Base-by-base conservation (phyloP, 2,113 vertebrate genomes). In the Brachypodius melanocephalos region DNA sequence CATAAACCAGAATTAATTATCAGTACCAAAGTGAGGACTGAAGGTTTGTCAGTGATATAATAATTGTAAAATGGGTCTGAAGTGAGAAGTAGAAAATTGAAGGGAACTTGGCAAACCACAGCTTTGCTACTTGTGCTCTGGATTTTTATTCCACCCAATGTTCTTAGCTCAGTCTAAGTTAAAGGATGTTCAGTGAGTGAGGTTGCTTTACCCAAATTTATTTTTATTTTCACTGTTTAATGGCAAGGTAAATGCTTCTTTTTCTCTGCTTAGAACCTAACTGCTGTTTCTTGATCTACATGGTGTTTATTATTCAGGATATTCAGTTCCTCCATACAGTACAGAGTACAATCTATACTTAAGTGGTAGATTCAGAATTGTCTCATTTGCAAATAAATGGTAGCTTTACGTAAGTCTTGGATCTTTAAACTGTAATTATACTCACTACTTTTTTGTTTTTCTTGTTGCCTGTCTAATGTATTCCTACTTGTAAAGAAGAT, bases 351-450 rank as follows among this genome's bases (percentile, higher is more conserved):
- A 5, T 87, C 73, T 68, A 3, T 55, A 51, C 71, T 83, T 85
- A 31, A 67, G 45, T 9, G 6, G 19, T 49, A 69, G 58, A 66
- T 57, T 79, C 54, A 49, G 58, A 79, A 59, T 52, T 85, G 32
- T 76, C 42, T 89, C 29, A 73, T 94, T 88, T 95, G 62, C 85
- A 85, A 46, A 88, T 88, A 94, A 82, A 42, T 62, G 46, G 29
- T 34, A 65, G 28, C 26, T 89, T 51, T 72, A 5, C 1, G 0
- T 68, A 82, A 85, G 19, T 48, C 74, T 66, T 82, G 40, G 55
- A 79, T 57, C 69, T 87, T 78, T 63, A 80, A 16, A 62, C 18
- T 76, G 51, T 73, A 76, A 59, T 88, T 85, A 12, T 29, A 32
- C 12, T 95, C 48, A 9, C n/a, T 62, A 38, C 55, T 54, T 77